Percentiles rank a stretch among this genome's conserved stretches.
phyloP scores from a whole-genome alignment of 2,797 vertebrate genomes.

The Chiloscyllium punctatum region DNA sequence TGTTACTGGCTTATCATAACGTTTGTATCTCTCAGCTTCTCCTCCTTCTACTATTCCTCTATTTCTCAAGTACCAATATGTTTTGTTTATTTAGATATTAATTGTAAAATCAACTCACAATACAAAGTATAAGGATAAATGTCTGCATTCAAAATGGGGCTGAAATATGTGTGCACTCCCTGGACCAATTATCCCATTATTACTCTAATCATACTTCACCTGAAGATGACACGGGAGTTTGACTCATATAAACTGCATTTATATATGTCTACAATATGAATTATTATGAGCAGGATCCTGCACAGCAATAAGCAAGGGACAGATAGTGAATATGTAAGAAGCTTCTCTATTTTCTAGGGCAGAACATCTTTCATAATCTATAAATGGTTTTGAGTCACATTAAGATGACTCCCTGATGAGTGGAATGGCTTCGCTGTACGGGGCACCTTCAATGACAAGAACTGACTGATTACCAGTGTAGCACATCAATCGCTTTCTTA shows the following conservation, averaged over 20 bases:
- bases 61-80: neutral
- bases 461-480: neutral
- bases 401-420: neutral
- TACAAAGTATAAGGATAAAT: neutral
- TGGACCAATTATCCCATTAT: neutral
- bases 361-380: neutral
- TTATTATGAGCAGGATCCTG: neutral
- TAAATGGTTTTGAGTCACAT: neutral
- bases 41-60: neutral
- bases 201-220: neutral
- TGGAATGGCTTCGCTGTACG: neutral
- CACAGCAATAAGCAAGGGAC: neutral
- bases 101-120: neutral
- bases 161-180: neutral
- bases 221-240: neutral
- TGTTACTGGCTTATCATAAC: neutral
- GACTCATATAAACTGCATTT: neutral
- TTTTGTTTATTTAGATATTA: neutral
- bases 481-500: neutral
- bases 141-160: neutral
- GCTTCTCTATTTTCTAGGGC: neutral
- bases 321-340: neutral
- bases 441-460: neutral
- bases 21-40: neutral
- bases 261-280: neutral